Conservation (phyloP, 2,888 invertebrate genomes). For the Polyommatus icarus region DNA sequence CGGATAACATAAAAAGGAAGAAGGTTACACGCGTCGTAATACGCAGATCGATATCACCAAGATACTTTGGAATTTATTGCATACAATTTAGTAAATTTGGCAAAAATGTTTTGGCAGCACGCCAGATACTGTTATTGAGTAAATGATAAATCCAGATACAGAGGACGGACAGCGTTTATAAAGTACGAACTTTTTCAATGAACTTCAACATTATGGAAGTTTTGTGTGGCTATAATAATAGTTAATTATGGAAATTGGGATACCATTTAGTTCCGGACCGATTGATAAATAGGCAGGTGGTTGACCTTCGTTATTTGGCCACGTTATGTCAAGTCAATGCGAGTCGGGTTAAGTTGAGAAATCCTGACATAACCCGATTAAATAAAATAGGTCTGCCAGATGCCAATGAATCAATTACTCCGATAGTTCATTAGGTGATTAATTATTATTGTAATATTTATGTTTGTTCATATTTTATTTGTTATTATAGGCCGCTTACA, state of each 20-base stretch:
- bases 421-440: too few relatives aligned
- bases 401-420: too few relatives aligned
- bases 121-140: slow-evolving; percentile 45
- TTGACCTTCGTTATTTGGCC: too few relatives aligned
- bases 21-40: slow-evolving; percentile 13
- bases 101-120: slow-evolving; percentile 61
- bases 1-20: slow-evolving; percentile 1
- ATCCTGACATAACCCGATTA: too few relatives aligned
- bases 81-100: slow-evolving; percentile 57
- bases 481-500: not conserved
- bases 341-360: too few relatives aligned
- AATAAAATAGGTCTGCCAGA: too few relatives aligned
- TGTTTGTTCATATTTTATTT: too few relatives aligned
- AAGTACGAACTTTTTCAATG: slow-evolving; percentile 2
- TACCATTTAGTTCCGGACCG: too few relatives aligned
- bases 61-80: slow-evolving; percentile 53
- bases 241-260: too few relatives aligned
- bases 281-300: too few relatives aligned
- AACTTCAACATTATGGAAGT: not conserved
- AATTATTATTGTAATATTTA: too few relatives aligned
- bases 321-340: too few relatives aligned
- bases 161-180: not conserved
- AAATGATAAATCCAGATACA: not conserved
- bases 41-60: slow-evolving; percentile 1
- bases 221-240: not conserved